Base-by-base conservation (phyloP, 2,113 vertebrate genomes). In the Mustela lutreola region DNA sequence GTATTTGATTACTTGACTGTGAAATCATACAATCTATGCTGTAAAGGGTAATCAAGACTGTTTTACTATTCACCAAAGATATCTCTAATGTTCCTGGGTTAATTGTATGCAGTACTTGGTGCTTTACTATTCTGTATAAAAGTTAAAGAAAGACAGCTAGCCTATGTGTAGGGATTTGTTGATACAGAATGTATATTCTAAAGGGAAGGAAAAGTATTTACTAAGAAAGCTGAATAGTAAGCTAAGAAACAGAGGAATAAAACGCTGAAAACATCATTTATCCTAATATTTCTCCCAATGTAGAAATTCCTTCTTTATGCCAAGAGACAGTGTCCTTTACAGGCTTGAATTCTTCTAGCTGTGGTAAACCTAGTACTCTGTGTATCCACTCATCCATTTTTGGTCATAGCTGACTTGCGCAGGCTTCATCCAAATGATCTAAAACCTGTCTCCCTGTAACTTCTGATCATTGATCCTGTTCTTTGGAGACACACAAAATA, bases 51-150 rank as follows among this genome's bases (percentile, higher is more conserved):
- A 95, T 97, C 88, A 93, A 91, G 39, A 22, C 56, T 92, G 53
- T 96, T 96, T 97, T 87, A 83, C 94, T 87, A 92, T 87, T 95
- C 70, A 88, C 39, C 80, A 95, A 87, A 91, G 48, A 88, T 94
- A 79, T 39, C 26, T 48, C 65, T 91, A 94, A 83, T 75, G 21
- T 79, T 92, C 31, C 56, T 83, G 67, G 91, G 76, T 96, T 98
- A 95, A 96, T 78, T 18, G 18, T 50, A 94, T 90, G n/a, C 7
- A 56, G 39, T 76, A 84, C 15, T 79, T 75, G 78, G 50, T 58
- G 48, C 22, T 89, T 93, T 80, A 87, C 80, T 90, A 80, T 83
- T 79, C 18, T 67, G 19, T 33, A 70, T 93, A 56, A 92, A 92
- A 28, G 8, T 89, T 95, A 48, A 42, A 73, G 75, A 90, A 73